Evolutionary conservation across 2,888 invertebrate genomes (phyloP), one percentile per base, ranked within the genome.

Genomic region (Noctua pronuba): DNA sequence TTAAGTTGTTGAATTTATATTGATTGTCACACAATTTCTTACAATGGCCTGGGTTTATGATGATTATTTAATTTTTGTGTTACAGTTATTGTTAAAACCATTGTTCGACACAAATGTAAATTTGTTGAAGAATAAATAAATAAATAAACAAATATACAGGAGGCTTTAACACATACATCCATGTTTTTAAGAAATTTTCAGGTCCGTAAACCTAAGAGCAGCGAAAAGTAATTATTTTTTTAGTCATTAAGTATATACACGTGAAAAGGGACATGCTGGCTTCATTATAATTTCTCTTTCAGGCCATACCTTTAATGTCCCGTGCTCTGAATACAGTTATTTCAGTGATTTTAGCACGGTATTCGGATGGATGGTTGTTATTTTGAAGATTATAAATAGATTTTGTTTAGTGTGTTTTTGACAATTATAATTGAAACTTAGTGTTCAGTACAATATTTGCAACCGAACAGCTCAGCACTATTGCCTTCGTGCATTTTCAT

Each of bases 261-360:
- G 49, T 84, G 81, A 78, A 86, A 83, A 77, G 75, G 73, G 44
- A 65, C 71, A 65, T 67, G 73, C 69, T 70, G 68, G 74, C 74
- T 88, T 88, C 85, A 87, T 88, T 88, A 88, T 86, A 83, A 83
- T 88, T 88, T 79, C 62, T 85, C 80, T 80, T 88, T 85, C 83
- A 88, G 72, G 46, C 28, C 73, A 35, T 46, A 62, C 73, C 68
- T 58, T 75, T 72, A 79, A 80, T 68, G 60, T 76, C 64, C 60
- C 77, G 46, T 73, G 55, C 41, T 73, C 62, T 81, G 73, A 67
- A 79, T 81, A 70, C 76, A 58, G 60, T 74, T 80, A 69, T 80
- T 82, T 69, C 73, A 68, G 73, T 76, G 77, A 85, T 82, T 88
- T 76, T 65, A 49, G 44, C 68, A 44, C 55, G 24, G 64, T 66